Base-by-base conservation (phyloP, 2,797 vertebrate genomes). In the Tauraco hartlaubi region DNA sequence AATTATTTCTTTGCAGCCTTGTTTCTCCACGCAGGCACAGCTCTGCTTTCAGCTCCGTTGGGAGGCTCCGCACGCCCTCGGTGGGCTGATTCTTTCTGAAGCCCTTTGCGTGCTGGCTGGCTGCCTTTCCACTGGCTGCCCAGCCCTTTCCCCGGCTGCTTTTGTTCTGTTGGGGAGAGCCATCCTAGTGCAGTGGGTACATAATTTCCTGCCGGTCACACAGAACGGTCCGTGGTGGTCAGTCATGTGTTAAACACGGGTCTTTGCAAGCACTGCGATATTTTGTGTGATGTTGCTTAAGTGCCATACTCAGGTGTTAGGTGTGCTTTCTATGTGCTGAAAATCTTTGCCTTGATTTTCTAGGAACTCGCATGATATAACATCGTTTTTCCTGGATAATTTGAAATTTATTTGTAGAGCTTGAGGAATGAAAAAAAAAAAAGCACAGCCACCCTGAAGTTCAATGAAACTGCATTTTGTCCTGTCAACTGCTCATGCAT, bases 41-140 rank as follows among this genome's bases (percentile, higher is more conserved):
- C 20, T 61, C 51, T 46, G 21, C 26, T 80, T n/a, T n/a, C 37
- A n/a, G 37, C 29, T 68, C 51, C 4, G 23, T 5, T 2, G 3
- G 19, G 29, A 48, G 23, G 56, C 25, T 85, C 43, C 0, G 1
- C 12, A 11, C 0, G 0, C 28, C 28, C 55, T 89, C 0, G 0
- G 16, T 74, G 15, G 22, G 55, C 16, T 29, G 19, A 31, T 68
- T 49, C 26, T 51, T 43, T 21, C 43, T 5, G 3, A 77, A 74
- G 21, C 21, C 29, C 64, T 78, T 41, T 1, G 1, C 0, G 0
- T 23, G 18, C 33, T 54, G 43, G 12, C 55, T 46, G 54, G 10
- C 41, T 67, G 44, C 9, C 1, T 56, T 75, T 48, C 55, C 46
- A 64, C 19, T 10, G 35, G 39, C 68, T 66, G 39, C 39, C 20